Percentiles rank a stretch among this genome's conserved stretches.
Conservation (phyloP, 2,888 invertebrate genomes). For the Drosophila paramelanica region DNA sequence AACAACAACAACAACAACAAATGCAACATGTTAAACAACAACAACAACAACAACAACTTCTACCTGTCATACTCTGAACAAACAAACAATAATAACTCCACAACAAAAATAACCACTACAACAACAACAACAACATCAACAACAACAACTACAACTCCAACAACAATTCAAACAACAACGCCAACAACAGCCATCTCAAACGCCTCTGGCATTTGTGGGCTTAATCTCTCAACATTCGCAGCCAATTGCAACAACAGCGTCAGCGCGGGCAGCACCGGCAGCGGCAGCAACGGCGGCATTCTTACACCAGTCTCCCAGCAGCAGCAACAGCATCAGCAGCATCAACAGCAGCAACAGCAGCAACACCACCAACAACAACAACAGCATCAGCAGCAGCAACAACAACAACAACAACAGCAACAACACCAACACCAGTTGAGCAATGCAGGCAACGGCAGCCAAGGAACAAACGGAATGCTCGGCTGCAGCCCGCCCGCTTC, state of each 20-base stretch:
- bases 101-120: constrained; percentile 56
- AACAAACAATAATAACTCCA: constrained; percentile 68
- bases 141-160: constrained; percentile 63
- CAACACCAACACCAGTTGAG: constrained; percentile 34
- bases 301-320: constrained; percentile 39
- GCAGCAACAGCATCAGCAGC: constrained; percentile 38
- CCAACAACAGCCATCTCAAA: constrained; percentile 78
- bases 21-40: constrained; percentile 60
- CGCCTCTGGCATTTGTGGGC: constrained; percentile 82
- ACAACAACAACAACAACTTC: constrained; percentile 71
- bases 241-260: constrained; percentile 73
- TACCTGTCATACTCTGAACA: constrained; percentile 68
- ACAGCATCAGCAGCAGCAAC: constrained; percentile 33
- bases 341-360: constrained; percentile 35
- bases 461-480: constrained; percentile 62
- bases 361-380: constrained; percentile 40
- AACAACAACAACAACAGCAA: constrained; percentile 20
- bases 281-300: constrained; percentile 38
- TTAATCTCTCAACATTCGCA: constrained; percentile 84
- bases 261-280: constrained; percentile 31
- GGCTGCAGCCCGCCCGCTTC: constrained; percentile 61
- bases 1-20: constrained; percentile 46
- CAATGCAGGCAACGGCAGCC: constrained; percentile 53
- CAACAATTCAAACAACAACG: constrained; percentile 69
- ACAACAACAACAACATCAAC: constrained; percentile 46